Evolutionary conservation across 2,888 invertebrate species (phyloP), one percentile per base, ranked within the genome.

Genomic region (Embidobia sp.): DNA sequence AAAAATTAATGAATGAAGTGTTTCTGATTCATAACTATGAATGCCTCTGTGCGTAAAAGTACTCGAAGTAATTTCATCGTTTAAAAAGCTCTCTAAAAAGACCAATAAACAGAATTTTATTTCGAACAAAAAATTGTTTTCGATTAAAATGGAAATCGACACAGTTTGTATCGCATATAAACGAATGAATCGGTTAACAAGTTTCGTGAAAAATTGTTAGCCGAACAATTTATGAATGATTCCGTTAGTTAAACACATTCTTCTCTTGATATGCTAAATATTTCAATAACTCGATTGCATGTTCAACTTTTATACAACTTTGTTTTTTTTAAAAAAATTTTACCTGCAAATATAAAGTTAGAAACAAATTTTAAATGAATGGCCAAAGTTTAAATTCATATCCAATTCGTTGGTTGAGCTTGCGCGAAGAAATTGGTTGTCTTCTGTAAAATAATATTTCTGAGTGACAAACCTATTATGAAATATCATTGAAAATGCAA

Each of bases 391-490:
- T 35, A 4, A 11, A 22, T 27, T 26, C 5, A 10, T 46, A 6
- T n/a, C n/a, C n/a, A n/a, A n/a, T n/a, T n/a, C n/a, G n/a, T n/a
- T n/a, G n/a, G n/a, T n/a, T n/a, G n/a, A n/a, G n/a, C n/a, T 51
- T 35, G n/a, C 6, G 6, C 11, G 53, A 51, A 19, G 26, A 51
- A 35, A 51, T 16, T 7, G n/a, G 42, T 42, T 31, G 15, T 31
- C 10, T 35, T 22, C 26, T 15, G 15, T 26, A 29, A 31, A 44
- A 31, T 22, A 2, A 49, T 49, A 40, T 40, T 40, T 49, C 26
- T 19, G 48, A 40, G 29, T 49, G 63, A 63, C 49, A 49, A 67
- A 55, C 48, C 48, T 44, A 46, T 67, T 67, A 66, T 55, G 33
- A 51, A 59, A 42, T 59, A 26, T 11, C 10, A 22, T 15, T 15